Evolutionary conservation across 2,797 vertebrate species (phyloP).

Genomic region (Diglossa cyanea): DNA sequence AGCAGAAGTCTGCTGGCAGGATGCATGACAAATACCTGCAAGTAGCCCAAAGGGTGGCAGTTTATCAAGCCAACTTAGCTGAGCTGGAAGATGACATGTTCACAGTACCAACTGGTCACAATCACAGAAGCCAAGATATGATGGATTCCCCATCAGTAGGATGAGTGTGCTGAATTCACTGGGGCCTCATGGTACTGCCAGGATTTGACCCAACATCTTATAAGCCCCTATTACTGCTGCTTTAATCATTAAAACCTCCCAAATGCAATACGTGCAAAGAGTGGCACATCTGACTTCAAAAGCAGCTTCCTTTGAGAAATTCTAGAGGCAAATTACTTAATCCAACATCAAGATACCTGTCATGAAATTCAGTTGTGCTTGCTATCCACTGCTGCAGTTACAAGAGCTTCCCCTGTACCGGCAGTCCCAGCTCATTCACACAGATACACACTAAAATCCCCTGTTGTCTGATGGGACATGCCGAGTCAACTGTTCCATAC

Average conservation of each 20-base stretch:
- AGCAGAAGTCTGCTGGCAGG: conserved; percentile 23
- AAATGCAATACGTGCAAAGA: neutral
- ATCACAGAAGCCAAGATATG: neutral
- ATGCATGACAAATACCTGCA: conserved; percentile 37
- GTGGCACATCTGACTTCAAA: neutral
- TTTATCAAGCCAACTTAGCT: neutral
- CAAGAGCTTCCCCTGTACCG: neutral
- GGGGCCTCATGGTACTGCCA: neutral
- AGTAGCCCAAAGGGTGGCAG: neutral
- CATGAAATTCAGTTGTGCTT: neutral
- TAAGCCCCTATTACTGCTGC: neutral
- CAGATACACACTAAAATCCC: neutral
- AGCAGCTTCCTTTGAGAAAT: neutral
- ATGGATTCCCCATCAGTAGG: neutral
- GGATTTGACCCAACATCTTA: neutral
- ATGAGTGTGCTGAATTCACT: neutral
- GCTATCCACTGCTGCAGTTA: neutral
- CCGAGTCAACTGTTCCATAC: neutral
- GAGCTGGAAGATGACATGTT: neutral
- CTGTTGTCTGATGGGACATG: neutral
- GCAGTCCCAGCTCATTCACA: neutral
- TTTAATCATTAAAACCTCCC: neutral
- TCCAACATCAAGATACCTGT: neutral
- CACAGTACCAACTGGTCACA: conserved; percentile 26
- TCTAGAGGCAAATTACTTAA: neutral